Evolutionary conservation across 2,888 invertebrate genomes (phyloP), one percentile per base, ranked within the genome.

Genomic region (Aspidapion aeneum): DNA sequence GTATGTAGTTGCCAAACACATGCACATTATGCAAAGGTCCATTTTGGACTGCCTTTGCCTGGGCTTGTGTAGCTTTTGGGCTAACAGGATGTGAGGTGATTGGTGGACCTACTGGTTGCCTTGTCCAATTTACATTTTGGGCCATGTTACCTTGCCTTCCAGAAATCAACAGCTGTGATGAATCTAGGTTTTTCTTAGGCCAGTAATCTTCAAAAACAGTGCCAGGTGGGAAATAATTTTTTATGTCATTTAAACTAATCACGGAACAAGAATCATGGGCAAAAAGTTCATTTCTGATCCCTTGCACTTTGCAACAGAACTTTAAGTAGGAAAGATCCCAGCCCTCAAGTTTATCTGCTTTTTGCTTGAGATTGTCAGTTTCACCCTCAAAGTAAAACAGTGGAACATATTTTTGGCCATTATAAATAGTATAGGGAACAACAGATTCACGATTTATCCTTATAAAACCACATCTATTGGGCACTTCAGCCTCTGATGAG

Each of bases 221-320:
- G 20, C 93, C 93, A 7, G 91, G 91, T 0, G 94, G 94, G 74
- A 95, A 94, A 77, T 94, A 94, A 78, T 91, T 91, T 77, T 92
- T 93, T 72, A 95, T 93, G 80, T 95, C 94, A 51, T 90, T 88
- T 71, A 95, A 84, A 82, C 93, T 94, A 65, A 95, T 94, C 73
- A 94, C 94, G 61, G 91, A 90, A 80, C 94, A 94, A 9, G 92
- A 91, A 76, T 94, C 94, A 83, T 92, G 93, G 18, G 93, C 92
- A 80, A 95, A 94, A 64, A 95, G 81, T 82, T 95, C 94, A 76
- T 94, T 94, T 69, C 94, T 84, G 71, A 95, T 94, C 59, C 94
- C 94, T 81, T 94, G 94, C 69, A 96, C 94, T 82, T 94, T 95
- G 81, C 95, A 95, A 81, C 95, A 95, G 79, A 96, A 94, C 80